Conservation (phyloP, 2,888 invertebrate species). For the Megastigmus dorsalis region DNA sequence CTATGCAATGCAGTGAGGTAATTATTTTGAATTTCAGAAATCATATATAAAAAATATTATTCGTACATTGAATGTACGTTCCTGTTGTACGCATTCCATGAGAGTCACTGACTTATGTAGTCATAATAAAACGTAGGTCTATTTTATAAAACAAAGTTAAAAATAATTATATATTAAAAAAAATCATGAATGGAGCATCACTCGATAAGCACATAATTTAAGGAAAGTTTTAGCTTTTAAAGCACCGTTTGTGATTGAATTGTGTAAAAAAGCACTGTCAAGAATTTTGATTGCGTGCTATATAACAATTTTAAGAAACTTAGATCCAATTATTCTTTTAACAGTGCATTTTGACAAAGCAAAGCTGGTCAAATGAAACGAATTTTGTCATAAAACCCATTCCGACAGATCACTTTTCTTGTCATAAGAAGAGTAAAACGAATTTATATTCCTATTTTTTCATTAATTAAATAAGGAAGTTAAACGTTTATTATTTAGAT, state of each 20-base stretch:
- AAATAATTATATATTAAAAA: conserved; percentile 30
- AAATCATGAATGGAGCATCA: conserved; percentile 9
- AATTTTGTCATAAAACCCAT: no score
- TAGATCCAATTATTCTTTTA: conserved; percentile 23
- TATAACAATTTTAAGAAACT: conserved; percentile 15
- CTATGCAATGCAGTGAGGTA: no score
- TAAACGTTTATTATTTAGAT: conserved; percentile 49
- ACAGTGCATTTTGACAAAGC: conserved; percentile 33
- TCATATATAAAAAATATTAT: background rate
- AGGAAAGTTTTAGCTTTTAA: conserved; percentile 32
- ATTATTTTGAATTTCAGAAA: conserved; percentile 27
- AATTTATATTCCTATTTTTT: conserved; percentile 42
- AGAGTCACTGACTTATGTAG: conserved; percentile 40
- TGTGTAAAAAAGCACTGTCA: conserved; percentile 29
- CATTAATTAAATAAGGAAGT: conserved; percentile 26
- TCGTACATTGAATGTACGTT: conserved; percentile 46
- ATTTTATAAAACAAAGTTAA: conserved; percentile 41
- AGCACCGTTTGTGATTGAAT: conserved; percentile 50
- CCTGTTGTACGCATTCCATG: conserved; percentile 39
- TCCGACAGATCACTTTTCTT: no score
- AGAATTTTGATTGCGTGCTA: background rate
- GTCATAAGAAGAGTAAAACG: no score
- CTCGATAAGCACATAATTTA: conserved; percentile 27
- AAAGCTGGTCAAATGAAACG: background rate
- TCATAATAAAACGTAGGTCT: conserved; percentile 36